A percentile compares a stretch with the other conserved stretches of the same genome.
These are phyloP conservation scores for Acanthacorydalis orientalis DNA, from an alignment of 2,888 invertebrate genomes.

Conservation along the genomic window DNA sequence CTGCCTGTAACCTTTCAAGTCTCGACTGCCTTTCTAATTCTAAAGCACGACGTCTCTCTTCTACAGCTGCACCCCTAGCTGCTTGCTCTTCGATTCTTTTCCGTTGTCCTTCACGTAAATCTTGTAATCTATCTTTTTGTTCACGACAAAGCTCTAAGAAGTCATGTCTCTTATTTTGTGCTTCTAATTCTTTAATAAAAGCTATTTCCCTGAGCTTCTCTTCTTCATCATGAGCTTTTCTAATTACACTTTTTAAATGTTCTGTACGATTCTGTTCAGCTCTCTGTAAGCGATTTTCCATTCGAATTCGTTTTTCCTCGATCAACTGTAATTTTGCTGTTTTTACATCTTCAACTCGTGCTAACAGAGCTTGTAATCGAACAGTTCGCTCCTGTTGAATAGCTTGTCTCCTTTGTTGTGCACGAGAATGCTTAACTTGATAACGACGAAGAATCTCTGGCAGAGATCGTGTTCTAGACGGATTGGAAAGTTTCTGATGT, in stretches of 20 bases:
- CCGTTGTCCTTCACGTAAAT: slow-evolving; percentile 73
- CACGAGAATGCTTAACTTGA: slow-evolving; percentile 82
- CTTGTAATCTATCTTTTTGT: slow-evolving; percentile 52
- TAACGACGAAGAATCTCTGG: slow-evolving; percentile 63
- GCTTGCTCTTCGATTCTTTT: slow-evolving; percentile 79
- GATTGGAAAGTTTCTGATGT: slow-evolving; percentile 86
- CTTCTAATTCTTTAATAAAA: slow-evolving; percentile 90
- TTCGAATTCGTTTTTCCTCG: slow-evolving; percentile 58
- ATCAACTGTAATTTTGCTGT: slow-evolving; percentile 73
- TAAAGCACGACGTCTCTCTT: slow-evolving; percentile 67
- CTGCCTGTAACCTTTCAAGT: slow-evolving; percentile 63
- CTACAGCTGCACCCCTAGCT: slow-evolving; percentile 90
- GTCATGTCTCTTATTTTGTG: slow-evolving; percentile 85
- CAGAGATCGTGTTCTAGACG: slow-evolving; percentile 70
- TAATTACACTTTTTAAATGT: slow-evolving; percentile 58
- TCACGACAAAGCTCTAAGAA: slow-evolving; percentile 70
- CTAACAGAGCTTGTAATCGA: slow-evolving; percentile 69
- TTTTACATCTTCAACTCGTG: slow-evolving; percentile 71
- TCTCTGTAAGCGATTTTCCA: slow-evolving; percentile 60
- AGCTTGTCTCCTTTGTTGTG: slow-evolving; percentile 70
- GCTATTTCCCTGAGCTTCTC: slow-evolving; percentile 93
- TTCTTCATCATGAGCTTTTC: slow-evolving; percentile 95
- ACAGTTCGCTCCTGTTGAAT: slow-evolving; percentile 70
- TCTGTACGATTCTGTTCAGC: slow-evolving; percentile 84
- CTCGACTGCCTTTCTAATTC: slow-evolving; percentile 64